These are phyloP conservation scores for Ardeotis arabs DNA, from an alignment of 2,113 vertebrate species.

Conservation along the genomic window DNA sequence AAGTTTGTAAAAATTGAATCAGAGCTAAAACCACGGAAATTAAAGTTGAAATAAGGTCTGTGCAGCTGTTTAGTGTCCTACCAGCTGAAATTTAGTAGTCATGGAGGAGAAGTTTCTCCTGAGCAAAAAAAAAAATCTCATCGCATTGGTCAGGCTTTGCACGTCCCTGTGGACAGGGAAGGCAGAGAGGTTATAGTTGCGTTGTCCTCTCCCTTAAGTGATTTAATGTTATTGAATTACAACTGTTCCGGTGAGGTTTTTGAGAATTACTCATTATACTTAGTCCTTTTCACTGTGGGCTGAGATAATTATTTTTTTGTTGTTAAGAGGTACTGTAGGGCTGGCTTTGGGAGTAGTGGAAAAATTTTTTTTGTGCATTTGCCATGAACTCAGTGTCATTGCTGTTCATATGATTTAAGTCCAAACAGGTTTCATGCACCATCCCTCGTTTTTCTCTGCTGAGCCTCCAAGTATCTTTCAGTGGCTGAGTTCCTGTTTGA, in stretches of 20 bases:
- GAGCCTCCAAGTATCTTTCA: slow-evolving; percentile 91
- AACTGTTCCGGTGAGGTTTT: not conserved
- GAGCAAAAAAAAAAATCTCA: not conserved
- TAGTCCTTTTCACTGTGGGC: not conserved
- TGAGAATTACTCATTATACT: not conserved
- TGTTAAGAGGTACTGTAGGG: not conserved
- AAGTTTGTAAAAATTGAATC: not conserved
- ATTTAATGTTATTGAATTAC: not conserved
- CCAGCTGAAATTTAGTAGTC: not conserved
- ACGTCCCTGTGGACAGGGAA: not conserved
- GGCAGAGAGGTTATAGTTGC: not conserved
- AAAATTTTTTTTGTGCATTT: not conserved
- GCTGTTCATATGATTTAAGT: slow-evolving; percentile 68
- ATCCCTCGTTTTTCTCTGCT: slow-evolving; percentile 83
- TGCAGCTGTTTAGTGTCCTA: not conserved
- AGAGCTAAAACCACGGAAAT: not conserved
- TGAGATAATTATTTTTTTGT: not conserved
- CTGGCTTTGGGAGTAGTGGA: not conserved
- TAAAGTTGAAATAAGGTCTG: not conserved
- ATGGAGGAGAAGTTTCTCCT: not conserved
- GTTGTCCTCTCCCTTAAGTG: not conserved
- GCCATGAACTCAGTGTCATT: not conserved
- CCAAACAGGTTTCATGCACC: slow-evolving; percentile 88
- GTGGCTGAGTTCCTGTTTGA: slow-evolving; percentile 91
- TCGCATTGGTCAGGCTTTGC: not conserved